Evolutionary conservation across 2,113 vertebrate genomes (phyloP).

Genomic region (Hystrix cristata): DNA sequence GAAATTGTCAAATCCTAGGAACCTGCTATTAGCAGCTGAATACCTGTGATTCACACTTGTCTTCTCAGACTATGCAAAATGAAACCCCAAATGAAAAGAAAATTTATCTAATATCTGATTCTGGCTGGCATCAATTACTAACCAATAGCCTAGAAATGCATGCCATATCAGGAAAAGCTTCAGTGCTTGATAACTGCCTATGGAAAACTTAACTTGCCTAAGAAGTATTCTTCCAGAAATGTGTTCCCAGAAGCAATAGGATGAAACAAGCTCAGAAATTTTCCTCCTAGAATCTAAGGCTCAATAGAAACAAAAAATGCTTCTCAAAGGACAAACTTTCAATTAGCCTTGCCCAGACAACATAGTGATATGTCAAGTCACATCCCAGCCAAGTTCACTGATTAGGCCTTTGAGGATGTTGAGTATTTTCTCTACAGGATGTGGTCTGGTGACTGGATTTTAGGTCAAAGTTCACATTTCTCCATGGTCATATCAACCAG

Average conservation of each 20-base stretch:
- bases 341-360: conserved; percentile 68
- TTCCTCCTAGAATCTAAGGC: conserved; percentile 48
- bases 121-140: conserved; percentile 51
- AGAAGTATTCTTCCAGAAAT: conserved; percentile 46
- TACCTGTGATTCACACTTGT: conserved; percentile 73
- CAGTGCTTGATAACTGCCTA: conserved; percentile 29
- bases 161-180: conserved; percentile 67
- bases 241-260: conserved; percentile 61
- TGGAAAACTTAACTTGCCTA: conserved; percentile 60
- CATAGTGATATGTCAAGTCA: conserved; percentile 56
- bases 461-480: conserved; percentile 77
- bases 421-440: conserved; percentile 69
- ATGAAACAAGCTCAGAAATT: conserved; percentile 62
- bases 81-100: conserved; percentile 62
- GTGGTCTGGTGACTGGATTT: conserved; percentile 75
- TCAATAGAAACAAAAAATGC: background rate
- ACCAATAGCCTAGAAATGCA: conserved; percentile 33
- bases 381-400: conserved; percentile 24
- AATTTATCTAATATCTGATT: conserved; percentile 61
- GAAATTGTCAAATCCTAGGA: conserved; percentile 67
- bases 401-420: conserved; percentile 58
- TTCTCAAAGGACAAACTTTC: conserved; percentile 54
- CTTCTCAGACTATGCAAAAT: conserved; percentile 76
- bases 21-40: conserved; percentile 64
- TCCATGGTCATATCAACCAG: conserved; percentile 1